Base-by-base conservation (phyloP, 2,797 vertebrate species). In the Euthynnus affinis region DNA sequence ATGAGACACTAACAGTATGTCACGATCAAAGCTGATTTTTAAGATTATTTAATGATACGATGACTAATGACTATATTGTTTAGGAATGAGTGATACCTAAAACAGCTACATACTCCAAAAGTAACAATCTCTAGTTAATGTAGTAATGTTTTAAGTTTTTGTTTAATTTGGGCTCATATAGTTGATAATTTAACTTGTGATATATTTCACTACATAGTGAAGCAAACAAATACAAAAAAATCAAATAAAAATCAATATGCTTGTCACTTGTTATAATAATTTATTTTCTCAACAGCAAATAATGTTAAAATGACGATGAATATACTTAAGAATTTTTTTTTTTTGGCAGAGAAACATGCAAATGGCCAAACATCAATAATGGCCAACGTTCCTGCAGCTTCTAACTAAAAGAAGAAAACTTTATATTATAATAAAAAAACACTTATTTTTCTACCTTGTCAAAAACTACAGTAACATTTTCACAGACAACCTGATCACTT, bases 221-320 rank as follows among this genome's bases (percentile, higher is more conserved):
- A 46, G 18, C 44, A 46, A 46, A 44, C 40, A 42, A 34, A 34
- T n/a, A n/a, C 34, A 56, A 44, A 40, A 59, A 37, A 15, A 37
- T 0, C 34, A 20, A 17, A 37, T 5, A 40, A 40, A 51, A 71
- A 56, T 22, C 10, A 56, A 42, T 8, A 48, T 14, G 14, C 15
- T 58, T 44, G 58, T 57, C 5, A 27, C 1, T 27, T 65, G 6
- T 56, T 13, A 13, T 51, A 9, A 51, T 62, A 0, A 1, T 76
- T 88, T 87, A 83, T 87, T 91, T 87, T 53, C 10, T 86, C 23
- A 42, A 17, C 23, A 25, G 48, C 9, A 2, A 29, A 29, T 44
- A 48, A 65, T 17, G 53, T 44, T 68, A 44, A 74, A 82, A 63
- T 70, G 13, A 51, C 4, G 74, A 20, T 14, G 5, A 49, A 62